Conservation (phyloP, 2,113 vertebrate species). For the Brevimyrus niger region DNA sequence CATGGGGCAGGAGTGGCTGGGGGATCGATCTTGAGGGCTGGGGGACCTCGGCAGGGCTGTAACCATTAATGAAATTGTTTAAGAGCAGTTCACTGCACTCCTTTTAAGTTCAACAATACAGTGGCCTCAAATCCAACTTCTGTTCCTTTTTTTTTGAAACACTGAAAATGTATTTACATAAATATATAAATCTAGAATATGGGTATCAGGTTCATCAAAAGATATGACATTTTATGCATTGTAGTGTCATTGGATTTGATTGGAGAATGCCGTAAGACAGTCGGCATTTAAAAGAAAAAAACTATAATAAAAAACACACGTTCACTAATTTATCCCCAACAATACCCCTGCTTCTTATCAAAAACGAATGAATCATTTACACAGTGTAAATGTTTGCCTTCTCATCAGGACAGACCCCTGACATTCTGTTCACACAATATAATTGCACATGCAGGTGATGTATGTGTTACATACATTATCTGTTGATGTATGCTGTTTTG, state of each 20-base stretch:
- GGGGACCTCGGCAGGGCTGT: not conserved
- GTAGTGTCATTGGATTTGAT: not conserved
- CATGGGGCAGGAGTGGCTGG: constrained; percentile 16
- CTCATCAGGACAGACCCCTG: not conserved
- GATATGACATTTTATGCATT: not conserved
- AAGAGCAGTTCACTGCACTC: constrained; percentile 35
- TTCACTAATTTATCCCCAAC: not conserved
- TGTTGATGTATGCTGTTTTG: not conserved
- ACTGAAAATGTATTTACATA: not conserved
- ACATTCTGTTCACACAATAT: not conserved
- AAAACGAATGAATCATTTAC: not conserved
- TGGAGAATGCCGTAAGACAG: not conserved
- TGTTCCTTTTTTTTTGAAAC: not conserved
- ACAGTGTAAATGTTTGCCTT: not conserved
- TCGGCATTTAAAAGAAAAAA: not conserved
- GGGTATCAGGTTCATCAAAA: not conserved
- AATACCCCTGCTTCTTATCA: not conserved
- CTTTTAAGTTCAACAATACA: constrained; percentile 49
- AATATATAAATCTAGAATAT: not conserved
- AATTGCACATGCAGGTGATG: not conserved
- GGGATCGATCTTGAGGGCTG: constrained; percentile 20
- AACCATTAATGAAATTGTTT: constrained; percentile 6
- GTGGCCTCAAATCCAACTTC: not conserved
- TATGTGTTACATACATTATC: not conserved
- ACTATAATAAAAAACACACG: not conserved